Evolutionary conservation across 2,113 vertebrate species (phyloP).

Genomic region (Cromileptes altivelis): DNA sequence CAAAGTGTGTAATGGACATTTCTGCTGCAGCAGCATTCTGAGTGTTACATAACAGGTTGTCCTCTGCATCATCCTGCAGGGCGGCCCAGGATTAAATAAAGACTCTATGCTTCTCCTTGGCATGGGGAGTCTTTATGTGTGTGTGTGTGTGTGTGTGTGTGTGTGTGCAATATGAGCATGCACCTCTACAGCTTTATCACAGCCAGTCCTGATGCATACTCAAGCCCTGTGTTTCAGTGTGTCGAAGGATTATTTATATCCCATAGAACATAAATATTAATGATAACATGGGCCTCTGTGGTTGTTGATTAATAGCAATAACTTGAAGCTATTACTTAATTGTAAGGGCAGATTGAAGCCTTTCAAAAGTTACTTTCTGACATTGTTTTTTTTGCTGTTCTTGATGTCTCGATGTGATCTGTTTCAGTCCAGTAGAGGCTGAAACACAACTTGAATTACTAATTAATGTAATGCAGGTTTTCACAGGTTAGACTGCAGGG

Average conservation of each 20-base stretch:
- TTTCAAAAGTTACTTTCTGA: not conserved
- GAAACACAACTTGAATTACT: too few relatives aligned
- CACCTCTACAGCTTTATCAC: not conserved
- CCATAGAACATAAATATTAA: not conserved
- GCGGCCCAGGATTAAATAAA: constrained; percentile 34
- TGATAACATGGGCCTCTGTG: too few relatives aligned
- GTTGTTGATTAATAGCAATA: too few relatives aligned
- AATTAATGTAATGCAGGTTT: not conserved
- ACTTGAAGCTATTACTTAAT: too few relatives aligned
- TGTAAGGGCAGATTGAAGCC: not conserved
- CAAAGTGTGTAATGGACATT: constrained; percentile 38
- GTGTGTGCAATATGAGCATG: not conserved
- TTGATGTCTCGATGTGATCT: too few relatives aligned
- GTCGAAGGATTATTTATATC: not conserved
- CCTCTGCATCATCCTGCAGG: constrained; percentile 63
- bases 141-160: constrained; percentile 4
- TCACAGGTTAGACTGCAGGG: not conserved
- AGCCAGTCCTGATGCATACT: not conserved
- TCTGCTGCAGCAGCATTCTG: constrained; percentile 59
- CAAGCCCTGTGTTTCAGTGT: not conserved
- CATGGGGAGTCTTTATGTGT: not conserved
- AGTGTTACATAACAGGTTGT: constrained; percentile 59
- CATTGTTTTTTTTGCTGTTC: not conserved
- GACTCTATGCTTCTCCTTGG: constrained; percentile 23
- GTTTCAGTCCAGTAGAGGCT: too few relatives aligned